Base-by-base conservation (phyloP, 2,113 vertebrate species). In the Xenopus laevis region DNA sequence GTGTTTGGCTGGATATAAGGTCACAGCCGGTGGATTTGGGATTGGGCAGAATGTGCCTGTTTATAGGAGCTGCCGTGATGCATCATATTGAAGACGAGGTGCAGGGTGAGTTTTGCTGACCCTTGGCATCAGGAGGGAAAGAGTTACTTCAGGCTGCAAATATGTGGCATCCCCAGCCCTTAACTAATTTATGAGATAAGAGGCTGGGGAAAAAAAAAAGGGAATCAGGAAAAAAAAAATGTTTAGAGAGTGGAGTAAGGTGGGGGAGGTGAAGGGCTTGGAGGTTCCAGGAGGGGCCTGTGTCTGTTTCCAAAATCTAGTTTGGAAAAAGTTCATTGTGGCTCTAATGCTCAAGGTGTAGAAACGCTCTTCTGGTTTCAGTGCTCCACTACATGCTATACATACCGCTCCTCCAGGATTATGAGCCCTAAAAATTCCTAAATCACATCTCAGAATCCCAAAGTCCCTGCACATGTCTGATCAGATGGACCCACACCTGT, bases 141-240 rank as follows among this genome's bases (percentile, higher is more conserved):
- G 68, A 61, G 81, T 88, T 82, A 92, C 90, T 85, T 65, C 90
- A 92, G 73, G 0, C 88, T 91, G 67, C 84, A 92, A 85, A 90
- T 91, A 92, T 90, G 90, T 27, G 81, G 87, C 84, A 87, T 87
- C 86, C 84, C 82, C 70, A 83, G 80, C 73, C 27, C 84, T 85
- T 8, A 52, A 74, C 79, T 87, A 81, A 83, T 87, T 86, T 83
- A 82, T 83, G 89, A 92, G 91, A 92, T 92, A 92, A 92, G 90
- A 78, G 86, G 63, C 78, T 13, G 78, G 79, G 85, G 74, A 92
- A 85, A 89, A 92, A 92, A 71, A 70, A 63, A 45, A 90, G 90
- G 79, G 44, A 69, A 78, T 79, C 58, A 46, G 87, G 23, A 27
- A 68, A 40, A 40, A 40, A 40, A 75, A 83, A 86, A 84, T 87